phyloP scores from a whole-genome alignment of 1,140 invertebrate species.

The Yoshiicerus persimilis region DNA sequence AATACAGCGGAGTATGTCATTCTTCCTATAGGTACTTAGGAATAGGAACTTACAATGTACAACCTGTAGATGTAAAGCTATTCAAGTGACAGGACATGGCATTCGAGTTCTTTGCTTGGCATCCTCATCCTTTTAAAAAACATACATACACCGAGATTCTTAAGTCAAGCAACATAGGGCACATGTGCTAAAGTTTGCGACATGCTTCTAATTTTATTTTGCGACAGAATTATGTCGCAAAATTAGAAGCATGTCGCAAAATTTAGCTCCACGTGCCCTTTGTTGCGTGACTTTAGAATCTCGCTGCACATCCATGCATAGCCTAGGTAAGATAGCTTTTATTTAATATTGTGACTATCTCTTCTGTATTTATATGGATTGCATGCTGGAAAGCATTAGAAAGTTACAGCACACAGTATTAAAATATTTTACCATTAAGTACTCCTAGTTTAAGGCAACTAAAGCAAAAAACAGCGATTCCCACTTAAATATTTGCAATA shows the following conservation, averaged over 20 bases:
- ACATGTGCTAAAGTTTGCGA: no score
- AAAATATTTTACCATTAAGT: neutral
- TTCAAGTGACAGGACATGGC: neutral
- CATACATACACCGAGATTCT: no score
- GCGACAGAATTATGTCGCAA: no score
- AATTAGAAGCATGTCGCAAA: no score
- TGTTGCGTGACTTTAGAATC: no score
- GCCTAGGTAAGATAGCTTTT: no score
- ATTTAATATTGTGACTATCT: no score
- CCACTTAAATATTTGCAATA: neutral
- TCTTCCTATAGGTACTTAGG: no score
- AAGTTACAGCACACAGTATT: neutral
- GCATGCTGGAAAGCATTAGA: neutral
- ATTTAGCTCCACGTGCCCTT: no score
- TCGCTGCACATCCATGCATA: no score
- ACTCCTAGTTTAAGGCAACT: neutral
- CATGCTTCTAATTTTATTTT: no score
- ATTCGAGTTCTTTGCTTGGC: neutral
- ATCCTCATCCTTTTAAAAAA: neutral
- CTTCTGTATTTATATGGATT: neutral
- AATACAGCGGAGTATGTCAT: neutral
- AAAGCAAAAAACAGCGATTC: neutral
- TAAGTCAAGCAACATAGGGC: no score
- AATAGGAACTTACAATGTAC: neutral
- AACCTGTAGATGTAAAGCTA: neutral